Base-by-base conservation (phyloP, 2,113 vertebrate genomes). In the Elgaria multicarinata region DNA sequence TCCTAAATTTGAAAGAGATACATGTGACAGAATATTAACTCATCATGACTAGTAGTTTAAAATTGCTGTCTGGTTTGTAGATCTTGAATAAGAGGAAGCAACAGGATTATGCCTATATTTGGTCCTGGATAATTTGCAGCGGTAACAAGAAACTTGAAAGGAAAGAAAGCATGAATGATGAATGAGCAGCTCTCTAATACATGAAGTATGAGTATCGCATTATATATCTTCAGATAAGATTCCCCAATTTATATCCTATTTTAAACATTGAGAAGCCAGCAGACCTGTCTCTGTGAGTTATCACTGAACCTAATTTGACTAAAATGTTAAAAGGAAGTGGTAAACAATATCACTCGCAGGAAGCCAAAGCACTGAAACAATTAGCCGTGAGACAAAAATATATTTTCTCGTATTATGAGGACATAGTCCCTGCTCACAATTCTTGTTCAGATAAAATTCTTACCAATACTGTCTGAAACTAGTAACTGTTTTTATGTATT, bases 131-230 rank as follows among this genome's bases (percentile, higher is more conserved):
- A 42, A 86, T 8, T 16, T 2, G 0, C 67, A 6, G 58, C 74
- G 46, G 14, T 85, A 91, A 14, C 28, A 78, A 86, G 0, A 80
- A 72, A 66, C 83, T 64, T 92, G 93, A 83, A 91, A 89, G 39
- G 44, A 89, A 66, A 77, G 10, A 55, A 55, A 66, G 74, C 78
- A 12, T 74, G 88, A 80, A 33, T 86, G 80, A 44, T 77, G 22
- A 80, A 55, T 91, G 9, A 94, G 74, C 72, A 91, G 50, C 83
- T 93, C 53, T 87, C n/a, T n/a, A n/a, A n/a, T n/a, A n/a, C n/a
- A n/a, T n/a, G n/a, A n/a, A n/a, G n/a, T n/a, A n/a, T n/a, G n/a
- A n/a, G n/a, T n/a, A n/a, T n/a, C 72, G 20, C 39, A 55, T 10
- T 72, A 69, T 3, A 3, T 31, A 39, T 89, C 36, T n/a, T 78